A percentile compares a stretch with the other conserved stretches of the same genome.
These are phyloP conservation scores for Tonatia bakeri DNA, from an alignment of 2,113 vertebrate species.

Conservation along the genomic window DNA sequence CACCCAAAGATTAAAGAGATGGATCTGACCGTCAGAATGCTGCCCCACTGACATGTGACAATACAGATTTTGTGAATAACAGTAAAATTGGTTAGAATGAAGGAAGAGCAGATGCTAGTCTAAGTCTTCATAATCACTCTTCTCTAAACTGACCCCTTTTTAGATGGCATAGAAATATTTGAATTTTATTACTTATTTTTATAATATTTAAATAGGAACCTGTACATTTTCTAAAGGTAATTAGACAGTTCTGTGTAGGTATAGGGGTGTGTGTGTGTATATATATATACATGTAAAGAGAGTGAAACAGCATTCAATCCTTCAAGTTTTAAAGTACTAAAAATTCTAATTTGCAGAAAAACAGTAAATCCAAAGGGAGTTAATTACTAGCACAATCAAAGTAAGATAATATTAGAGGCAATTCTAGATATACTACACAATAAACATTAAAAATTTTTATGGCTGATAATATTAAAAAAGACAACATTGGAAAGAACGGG, in stretches of 20 bases:
- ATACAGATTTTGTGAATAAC: conserved; percentile 13
- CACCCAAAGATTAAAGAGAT: conserved; percentile 9
- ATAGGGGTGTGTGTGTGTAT: background rate
- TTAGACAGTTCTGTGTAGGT: background rate
- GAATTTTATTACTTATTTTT: conserved; percentile 26
- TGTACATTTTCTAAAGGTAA: background rate
- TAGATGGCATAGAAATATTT: background rate
- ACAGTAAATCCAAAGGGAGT: background rate
- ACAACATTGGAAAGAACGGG: background rate
- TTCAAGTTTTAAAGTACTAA: conserved; percentile 29
- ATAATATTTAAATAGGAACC: background rate
- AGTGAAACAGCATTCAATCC: background rate
- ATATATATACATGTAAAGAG: background rate
- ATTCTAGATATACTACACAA: background rate
- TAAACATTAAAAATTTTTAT: conserved; percentile 28
- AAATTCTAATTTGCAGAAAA: conserved; percentile 15
- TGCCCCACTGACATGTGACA: background rate
- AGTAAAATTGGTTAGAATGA: background rate
- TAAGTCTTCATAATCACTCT: background rate
- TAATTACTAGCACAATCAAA: background rate
- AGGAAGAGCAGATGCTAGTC: background rate
- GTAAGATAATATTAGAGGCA: background rate
- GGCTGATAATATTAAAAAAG: background rate
- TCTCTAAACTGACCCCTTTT: background rate
- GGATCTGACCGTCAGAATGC: background rate